phyloP scores from a whole-genome alignment of 2,113 vertebrate genomes.

The Alethe diademata region DNA sequence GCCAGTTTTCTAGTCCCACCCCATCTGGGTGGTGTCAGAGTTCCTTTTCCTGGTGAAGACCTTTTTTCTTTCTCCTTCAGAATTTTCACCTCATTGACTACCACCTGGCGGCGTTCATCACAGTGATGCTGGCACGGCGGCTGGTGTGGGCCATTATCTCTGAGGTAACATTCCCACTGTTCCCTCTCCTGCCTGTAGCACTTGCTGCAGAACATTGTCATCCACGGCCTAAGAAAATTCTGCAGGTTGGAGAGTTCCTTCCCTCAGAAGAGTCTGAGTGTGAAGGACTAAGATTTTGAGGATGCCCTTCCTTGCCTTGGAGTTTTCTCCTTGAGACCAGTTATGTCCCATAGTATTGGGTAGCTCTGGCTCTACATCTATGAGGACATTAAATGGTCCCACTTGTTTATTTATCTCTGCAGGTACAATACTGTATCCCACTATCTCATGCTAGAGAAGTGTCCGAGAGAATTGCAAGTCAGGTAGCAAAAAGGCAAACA shows the following conservation, averaged over 20 bases:
- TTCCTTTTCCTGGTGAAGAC: slow-evolving; percentile 13
- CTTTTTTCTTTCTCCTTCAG: slow-evolving; percentile 74
- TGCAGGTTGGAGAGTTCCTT: background rate
- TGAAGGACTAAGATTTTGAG: background rate
- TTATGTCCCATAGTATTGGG: background rate
- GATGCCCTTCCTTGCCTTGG: background rate
- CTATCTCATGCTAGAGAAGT: background rate
- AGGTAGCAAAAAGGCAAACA: background rate
- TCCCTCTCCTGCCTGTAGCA: background rate
- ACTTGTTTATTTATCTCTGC: background rate
- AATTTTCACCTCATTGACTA: slow-evolving; percentile 99
- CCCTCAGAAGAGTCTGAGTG: background rate
- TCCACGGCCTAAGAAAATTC: background rate
- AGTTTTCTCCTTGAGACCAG: background rate
- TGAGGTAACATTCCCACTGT: slow-evolving; percentile 79
- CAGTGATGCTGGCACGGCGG: slow-evolving; percentile 95
- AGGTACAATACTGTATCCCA: background rate
- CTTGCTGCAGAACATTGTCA: background rate
- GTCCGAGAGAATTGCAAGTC: background rate
- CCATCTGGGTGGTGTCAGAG: background rate
- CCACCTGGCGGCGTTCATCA: slow-evolving; percentile 96
- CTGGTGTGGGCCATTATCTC: slow-evolving; percentile 96
- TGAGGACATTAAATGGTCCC: background rate
- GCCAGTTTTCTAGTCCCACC: background rate
- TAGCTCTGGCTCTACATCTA: background rate